These are phyloP conservation scores for Cantharis rufa DNA, from an alignment of 2,888 invertebrate genomes.

Conservation along the genomic window DNA sequence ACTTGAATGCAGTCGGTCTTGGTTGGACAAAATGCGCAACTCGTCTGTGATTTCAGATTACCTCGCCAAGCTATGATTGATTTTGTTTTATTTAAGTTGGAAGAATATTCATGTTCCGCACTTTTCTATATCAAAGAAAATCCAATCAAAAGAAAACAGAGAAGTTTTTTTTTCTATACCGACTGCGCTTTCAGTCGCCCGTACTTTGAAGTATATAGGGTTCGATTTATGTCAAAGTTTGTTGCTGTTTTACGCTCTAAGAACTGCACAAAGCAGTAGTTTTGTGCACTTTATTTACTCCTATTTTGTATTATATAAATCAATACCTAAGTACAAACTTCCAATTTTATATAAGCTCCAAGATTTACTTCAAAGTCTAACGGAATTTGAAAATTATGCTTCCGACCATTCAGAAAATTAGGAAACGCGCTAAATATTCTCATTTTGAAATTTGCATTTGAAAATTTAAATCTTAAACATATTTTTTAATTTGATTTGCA, in stretches of 20 bases:
- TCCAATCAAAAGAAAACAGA: constrained; percentile 42
- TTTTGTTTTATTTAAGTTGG: constrained; percentile 42
- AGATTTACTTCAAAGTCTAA: not conserved
- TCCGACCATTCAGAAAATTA: not conserved
- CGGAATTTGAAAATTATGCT: not conserved
- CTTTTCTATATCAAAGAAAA: constrained; percentile 45
- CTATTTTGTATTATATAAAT: constrained; percentile 4
- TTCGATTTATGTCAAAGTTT: constrained; percentile 28
- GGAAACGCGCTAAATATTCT: not conserved
- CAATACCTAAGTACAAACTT: not conserved
- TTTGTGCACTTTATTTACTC: constrained; percentile 9
- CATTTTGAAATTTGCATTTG: not conserved
- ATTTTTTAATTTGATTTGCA: not conserved
- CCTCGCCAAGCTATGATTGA: constrained; percentile 41
- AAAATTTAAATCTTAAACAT: not conserved
- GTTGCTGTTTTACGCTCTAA: constrained; percentile 19
- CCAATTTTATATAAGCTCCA: not conserved
- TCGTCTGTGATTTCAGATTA: constrained; percentile 41
- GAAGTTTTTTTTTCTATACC: constrained; percentile 27
- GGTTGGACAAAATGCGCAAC: constrained; percentile 29
- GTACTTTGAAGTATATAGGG: constrained; percentile 31
- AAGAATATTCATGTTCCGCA: constrained; percentile 44
- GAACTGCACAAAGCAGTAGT: constrained; percentile 14
- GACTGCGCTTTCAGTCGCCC: constrained; percentile 21
- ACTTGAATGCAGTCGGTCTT: constrained; percentile 16